Conservation (phyloP, 1,140 invertebrate genomes). For the Leptonema lineaticorne region DNA sequence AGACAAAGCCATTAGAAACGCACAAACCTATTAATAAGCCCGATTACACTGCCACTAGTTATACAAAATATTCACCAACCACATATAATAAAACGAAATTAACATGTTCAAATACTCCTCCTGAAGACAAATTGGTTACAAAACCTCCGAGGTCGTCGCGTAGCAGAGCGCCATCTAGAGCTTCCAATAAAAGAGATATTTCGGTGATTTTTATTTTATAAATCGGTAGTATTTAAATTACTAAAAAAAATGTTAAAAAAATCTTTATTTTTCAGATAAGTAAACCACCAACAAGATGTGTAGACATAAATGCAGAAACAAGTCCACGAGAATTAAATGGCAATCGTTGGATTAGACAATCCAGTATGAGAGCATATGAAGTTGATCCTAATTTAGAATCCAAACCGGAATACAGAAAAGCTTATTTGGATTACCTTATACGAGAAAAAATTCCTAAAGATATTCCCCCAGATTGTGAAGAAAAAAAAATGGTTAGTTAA, state of each 20-base stretch:
- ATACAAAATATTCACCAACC: conserved; percentile 15
- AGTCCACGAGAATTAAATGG: neutral
- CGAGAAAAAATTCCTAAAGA: conserved; percentile 43
- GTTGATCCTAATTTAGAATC: conserved; percentile 50
- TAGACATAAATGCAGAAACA: neutral
- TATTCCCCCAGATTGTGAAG: neutral
- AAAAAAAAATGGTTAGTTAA: conserved; percentile 10
- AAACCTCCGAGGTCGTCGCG: conserved; percentile 11
- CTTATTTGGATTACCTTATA: conserved; percentile 48
- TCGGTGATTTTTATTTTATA: conserved; percentile 1
- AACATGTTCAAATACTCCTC: neutral
- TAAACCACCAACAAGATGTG: neutral
- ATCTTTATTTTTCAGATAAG: conserved; percentile 1
- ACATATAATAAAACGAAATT: conserved; percentile 20
- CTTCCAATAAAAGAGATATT: conserved; percentile 11
- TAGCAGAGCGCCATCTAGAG: neutral
- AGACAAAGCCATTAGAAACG: conserved; percentile 21
- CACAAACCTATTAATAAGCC: conserved; percentile 22
- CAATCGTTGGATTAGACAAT: conserved; percentile 27
- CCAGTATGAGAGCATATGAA: conserved; percentile 1
- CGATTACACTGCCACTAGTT: conserved; percentile 11
- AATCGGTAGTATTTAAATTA: neutral
- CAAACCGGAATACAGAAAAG: conserved; percentile 56
- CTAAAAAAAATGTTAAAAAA: neutral
- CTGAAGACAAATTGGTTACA: neutral